Evolutionary conservation across 2,797 vertebrate species (phyloP), one percentile per base, ranked within the genome.

Genomic region (Cheracebus regulus): DNA sequence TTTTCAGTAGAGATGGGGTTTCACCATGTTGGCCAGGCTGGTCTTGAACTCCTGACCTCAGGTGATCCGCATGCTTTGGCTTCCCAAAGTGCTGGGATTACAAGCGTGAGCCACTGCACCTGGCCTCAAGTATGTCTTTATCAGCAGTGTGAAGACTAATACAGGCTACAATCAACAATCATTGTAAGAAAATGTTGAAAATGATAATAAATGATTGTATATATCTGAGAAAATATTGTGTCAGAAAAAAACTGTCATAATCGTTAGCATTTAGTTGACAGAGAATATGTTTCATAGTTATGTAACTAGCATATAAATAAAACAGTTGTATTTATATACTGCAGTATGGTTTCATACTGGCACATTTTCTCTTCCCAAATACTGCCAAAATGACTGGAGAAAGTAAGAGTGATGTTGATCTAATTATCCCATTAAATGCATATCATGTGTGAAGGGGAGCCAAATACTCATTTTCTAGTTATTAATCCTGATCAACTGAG

Each of bases 401-500:
- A 22, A 44, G 67, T 50, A 57, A 80, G 72, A 95, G n/a, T 61
- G 30, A 48, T 75, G 33, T 44, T 70, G 67, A 95, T 93, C 55
- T 93, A 93, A 90, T 96, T 95, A 92, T 92, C 70, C 11, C 72
- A 94, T 90, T 93, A 95, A 87, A 52, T 90, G 61, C 24, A 52
- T 76, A 72, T 87, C 57, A 80, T 76, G 50, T 92, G 72, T 84
- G 64, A 95, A 96, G 17, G 57, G n/a, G 30, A 97, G 19, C 55
- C 97, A 39, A 90, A 76, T 95, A 94, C 6, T 97, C 61, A 90
- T 88, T 96, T 97, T 91, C 61, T 64, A 83, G 39, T 81, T 87
- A 93, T 92, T 95, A 97, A 96, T 93, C 17, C 73, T 83, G 72
- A 70, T 86, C 84, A 97, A 82, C 44, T 93, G 92, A 91, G 67